Evolutionary conservation across 2,113 vertebrate genomes (phyloP), one percentile per base, ranked within the genome.

Genomic region (Tretioscincus oriximinensis): DNA sequence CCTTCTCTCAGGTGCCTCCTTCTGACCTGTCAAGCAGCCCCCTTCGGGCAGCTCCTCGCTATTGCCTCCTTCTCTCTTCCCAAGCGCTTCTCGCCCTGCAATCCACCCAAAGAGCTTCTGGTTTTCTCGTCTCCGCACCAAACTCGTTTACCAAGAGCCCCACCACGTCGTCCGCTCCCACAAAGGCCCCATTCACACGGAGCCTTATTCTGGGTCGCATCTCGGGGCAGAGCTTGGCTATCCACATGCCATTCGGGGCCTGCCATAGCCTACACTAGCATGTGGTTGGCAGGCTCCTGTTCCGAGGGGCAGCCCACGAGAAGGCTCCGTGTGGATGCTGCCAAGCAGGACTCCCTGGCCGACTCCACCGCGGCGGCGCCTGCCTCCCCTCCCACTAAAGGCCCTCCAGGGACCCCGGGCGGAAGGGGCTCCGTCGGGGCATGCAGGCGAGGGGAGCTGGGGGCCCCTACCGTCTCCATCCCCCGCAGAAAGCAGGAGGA

Each of bases 1-100:
- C 64, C n/a, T 72, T 77, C 41, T 9, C 73, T 60, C 63, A 75
- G 68, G 73, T 60, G 65, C 7, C 45, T 73, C 61, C 74, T 61
- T 72, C 67, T 45, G 73, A 66, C 18, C 64, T 61, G 9, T 22
- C 80, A 74, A 49, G 49, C 21, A 41, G 35, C 65, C 26, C 8
- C 61, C 31, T 9, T 66, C 31, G 63, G 14, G 61, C 7, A 16
- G 26, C 22, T 63, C 29, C 70, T 58, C 49, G 54, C 2, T 45
- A 4, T 18, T 35, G 14, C 51, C 24, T 49, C 58, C 35, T 63
- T 54, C 21, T 20, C 14, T 8, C 35, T 61, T 10, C 14, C 54
- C 51, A 21, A 6, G 4, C n/a, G 51, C 29, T 20, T 20, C 47
- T 26, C 11, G 54, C 35, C 29, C n/a, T n/a, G 10, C 28, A 31